Base-by-base conservation (phyloP, 2,113 vertebrate species). In the Phalacrocorax aristotelis region DNA sequence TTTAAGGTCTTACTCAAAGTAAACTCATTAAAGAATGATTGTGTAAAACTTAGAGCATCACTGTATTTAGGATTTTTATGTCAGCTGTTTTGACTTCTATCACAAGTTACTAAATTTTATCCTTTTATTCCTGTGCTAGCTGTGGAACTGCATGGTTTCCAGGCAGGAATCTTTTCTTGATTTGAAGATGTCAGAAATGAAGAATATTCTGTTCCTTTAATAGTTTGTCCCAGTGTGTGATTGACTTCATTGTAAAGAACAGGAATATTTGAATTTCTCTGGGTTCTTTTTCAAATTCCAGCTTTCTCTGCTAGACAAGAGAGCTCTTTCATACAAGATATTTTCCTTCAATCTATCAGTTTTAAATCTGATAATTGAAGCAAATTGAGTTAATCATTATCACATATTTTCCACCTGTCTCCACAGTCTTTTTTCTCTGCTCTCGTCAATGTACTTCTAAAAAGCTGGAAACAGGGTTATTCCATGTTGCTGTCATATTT, bases 161-260 rank as follows among this genome's bases (percentile, higher is more conserved):
- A 86, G 27, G 27, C 38, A 51, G 38, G 86, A 92, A 87, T 75
- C 61, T 92, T 92, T 75, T 81, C 80, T 89, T 92, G 68, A 82
- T 89, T 84, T 87, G 86, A 83, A 87, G 55, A 64, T 92, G 86
- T 94, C 94, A 96, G 51, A 90, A 92, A 84, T 89, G 49, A 88
- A 68, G 42, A 86, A 32, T 83, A 70, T 82, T 96, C 64, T 83
- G 38, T 88, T 88, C 18, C 48, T 78, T 83, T 92, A 90, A 44
- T 69, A 75, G 76, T 94, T 96, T 90, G 52, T 84, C 75, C 38
- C 57, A 89, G 60, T 30, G 18, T 68, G 38, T 84, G 80, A 87
- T 81, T 88, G 76, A 95, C 86, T 92, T 89, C 38, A 36, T 32
- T 89, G 72, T 89, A 48, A 87, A 84, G 65, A 60, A 3, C 9